Conservation (phyloP, 2,888 invertebrate species). For the Ormyrus rosae region DNA sequence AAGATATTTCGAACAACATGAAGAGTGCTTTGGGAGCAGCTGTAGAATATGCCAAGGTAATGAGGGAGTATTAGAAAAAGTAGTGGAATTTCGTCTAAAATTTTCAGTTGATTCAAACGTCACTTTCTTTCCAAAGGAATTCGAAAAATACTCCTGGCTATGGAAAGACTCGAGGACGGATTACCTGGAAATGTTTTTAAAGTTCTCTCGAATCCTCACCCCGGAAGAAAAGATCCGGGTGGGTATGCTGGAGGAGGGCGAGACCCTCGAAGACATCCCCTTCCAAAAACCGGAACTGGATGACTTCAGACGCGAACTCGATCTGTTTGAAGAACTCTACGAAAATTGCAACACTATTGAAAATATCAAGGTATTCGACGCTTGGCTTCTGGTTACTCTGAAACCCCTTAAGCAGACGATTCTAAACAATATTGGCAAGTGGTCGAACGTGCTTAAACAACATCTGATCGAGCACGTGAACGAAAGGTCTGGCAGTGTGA, state of each 20-base stretch:
- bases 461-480: conserved; percentile 90
- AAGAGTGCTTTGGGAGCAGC: conserved; percentile 65
- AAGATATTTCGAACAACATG: conserved; percentile 69
- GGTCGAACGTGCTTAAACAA: conserved; percentile 92
- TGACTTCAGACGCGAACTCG: conserved; percentile 78
- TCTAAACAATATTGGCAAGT: conserved; percentile 89
- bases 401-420: conserved; percentile 88
- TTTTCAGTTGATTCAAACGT: no score
- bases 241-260: conserved; percentile 80
- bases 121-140: conserved; percentile 65
- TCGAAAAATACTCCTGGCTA: conserved; percentile 84
- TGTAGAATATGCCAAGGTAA: conserved; percentile 65
- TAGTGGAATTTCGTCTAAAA: background rate
- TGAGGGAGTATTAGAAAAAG: background rate
- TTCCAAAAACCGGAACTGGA: conserved; percentile 60
- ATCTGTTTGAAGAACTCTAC: conserved; percentile 88
- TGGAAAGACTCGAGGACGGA: conserved; percentile 89
- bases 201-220: conserved; percentile 85
- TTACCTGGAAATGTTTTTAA: conserved; percentile 86
- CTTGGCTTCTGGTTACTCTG: conserved; percentile 89
- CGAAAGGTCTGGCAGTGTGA: conserved; percentile 77
- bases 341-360: conserved; percentile 85
- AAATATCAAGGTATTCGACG: conserved; percentile 82
- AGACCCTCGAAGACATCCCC: conserved; percentile 65
- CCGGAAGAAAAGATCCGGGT: conserved; percentile 80